These are phyloP conservation scores for Halcyon smyrnensis DNA, from an alignment of 2,797 vertebrate species.

Conservation along the genomic window DNA sequence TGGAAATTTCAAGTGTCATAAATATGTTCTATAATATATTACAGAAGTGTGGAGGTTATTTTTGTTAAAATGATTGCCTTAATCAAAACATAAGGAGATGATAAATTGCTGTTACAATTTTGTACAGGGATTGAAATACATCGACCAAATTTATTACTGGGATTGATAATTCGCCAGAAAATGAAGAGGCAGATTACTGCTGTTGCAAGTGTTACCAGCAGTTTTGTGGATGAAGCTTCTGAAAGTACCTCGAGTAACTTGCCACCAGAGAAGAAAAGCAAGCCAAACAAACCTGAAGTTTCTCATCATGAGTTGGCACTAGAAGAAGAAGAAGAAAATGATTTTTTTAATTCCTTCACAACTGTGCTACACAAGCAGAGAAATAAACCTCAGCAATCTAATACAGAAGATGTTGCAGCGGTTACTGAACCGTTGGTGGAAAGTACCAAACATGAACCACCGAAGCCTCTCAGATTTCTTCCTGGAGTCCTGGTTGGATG, in stretches of 20 bases:
- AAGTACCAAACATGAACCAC: conserved; percentile 80
- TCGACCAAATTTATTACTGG: conserved; percentile 94
- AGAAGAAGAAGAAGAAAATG: conserved; percentile 85
- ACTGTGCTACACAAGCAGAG: conserved; percentile 85
- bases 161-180: conserved; percentile 95
- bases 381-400: conserved; percentile 80
- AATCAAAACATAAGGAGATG: neutral
- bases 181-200: conserved; percentile 87
- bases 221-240: conserved; percentile 81
- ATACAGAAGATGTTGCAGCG: conserved; percentile 77
- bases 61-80: neutral
- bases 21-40: neutral
- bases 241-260: conserved; percentile 77
- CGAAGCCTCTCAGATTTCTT: conserved; percentile 94
- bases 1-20: neutral
- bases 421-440: conserved; percentile 82
- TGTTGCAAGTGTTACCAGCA: conserved; percentile 50
- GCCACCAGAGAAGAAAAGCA: conserved; percentile 87
- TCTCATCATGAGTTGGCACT: conserved; percentile 75
- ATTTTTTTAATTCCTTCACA: conserved; percentile 89
- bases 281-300: conserved; percentile 78
- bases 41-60: neutral
- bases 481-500: conserved; percentile 94
- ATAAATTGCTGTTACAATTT: conserved; percentile 65
- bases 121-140: conserved; percentile 91